phyloP scores from a whole-genome alignment of 2,113 vertebrate species.

The Cervus canadensis region DNA sequence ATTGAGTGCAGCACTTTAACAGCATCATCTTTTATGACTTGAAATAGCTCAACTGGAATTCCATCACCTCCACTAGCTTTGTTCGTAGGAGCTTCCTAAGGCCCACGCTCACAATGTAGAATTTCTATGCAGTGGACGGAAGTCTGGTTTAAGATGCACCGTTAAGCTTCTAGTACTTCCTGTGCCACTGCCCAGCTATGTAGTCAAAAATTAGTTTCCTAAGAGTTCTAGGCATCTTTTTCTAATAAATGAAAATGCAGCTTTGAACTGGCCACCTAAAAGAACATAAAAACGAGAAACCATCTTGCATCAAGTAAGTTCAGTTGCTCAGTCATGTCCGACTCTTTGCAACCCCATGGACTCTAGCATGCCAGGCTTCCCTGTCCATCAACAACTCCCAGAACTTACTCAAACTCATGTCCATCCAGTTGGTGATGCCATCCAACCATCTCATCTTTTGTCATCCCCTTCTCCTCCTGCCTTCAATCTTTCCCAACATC shows the following conservation, averaged over 20 bases:
- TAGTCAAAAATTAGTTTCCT: not conserved
- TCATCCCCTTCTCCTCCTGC: not conserved
- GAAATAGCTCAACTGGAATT: not conserved
- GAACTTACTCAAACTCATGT: not conserved
- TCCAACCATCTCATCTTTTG: not conserved
- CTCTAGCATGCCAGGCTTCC: not conserved
- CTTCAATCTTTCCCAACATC: not conserved
- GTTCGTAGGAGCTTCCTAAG: not conserved
- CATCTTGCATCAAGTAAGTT: not conserved
- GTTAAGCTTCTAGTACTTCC: not conserved
- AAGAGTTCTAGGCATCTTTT: not conserved
- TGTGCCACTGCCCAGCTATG: not conserved
- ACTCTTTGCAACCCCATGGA: not conserved
- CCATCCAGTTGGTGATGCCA: not conserved
- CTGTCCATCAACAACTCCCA: not conserved
- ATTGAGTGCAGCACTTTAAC: not conserved
- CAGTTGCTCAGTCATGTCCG: not conserved
- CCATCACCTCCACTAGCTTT: not conserved
- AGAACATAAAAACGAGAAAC: not conserved
- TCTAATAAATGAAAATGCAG: not conserved
- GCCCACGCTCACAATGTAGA: not conserved
- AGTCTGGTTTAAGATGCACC: not conserved
- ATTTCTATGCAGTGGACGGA: not conserved
- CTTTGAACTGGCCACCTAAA: not conserved
- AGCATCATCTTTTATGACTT: not conserved